phyloP scores from a whole-genome alignment of 1,140 invertebrate species.

The Pomacea maculata region DNA sequence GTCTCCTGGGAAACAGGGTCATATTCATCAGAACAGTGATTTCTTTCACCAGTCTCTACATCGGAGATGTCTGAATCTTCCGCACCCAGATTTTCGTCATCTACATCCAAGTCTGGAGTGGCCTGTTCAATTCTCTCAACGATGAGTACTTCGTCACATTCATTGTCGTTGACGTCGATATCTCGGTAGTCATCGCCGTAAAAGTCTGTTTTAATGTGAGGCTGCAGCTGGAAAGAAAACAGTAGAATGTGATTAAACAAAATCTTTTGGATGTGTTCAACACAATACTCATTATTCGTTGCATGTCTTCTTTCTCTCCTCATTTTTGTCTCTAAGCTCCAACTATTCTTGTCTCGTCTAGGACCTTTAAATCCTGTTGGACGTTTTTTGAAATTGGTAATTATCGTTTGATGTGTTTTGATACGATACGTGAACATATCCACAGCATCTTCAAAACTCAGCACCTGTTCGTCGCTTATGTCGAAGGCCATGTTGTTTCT shows the following conservation, averaged over 20 bases:
- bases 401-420: too few relatives aligned
- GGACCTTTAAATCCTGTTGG: too few relatives aligned
- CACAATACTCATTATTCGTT: too few relatives aligned
- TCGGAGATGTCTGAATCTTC: constrained; percentile 2
- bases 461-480: constrained; percentile 7
- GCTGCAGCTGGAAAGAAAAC: not conserved
- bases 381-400: too few relatives aligned
- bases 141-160: constrained; percentile 12
- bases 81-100: constrained; percentile 10
- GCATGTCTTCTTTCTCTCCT: too few relatives aligned
- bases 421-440: too few relatives aligned
- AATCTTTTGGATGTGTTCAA: too few relatives aligned
- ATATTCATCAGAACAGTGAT: not conserved
- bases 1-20: not conserved
- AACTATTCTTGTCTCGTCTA: too few relatives aligned
- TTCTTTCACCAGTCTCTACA: not conserved
- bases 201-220: constrained; percentile 20
- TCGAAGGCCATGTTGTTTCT: constrained; percentile 24
- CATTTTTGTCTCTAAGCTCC: too few relatives aligned
- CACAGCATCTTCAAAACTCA: not conserved
- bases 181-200: constrained; percentile 34
- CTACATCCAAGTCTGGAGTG: constrained; percentile 10
- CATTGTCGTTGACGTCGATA: constrained; percentile 17
- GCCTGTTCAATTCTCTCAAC: constrained; percentile 17
- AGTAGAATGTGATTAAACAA: not conserved